phyloP scores from a whole-genome alignment of 2,888 invertebrate species.

The Chrysodeixis includens region DNA sequence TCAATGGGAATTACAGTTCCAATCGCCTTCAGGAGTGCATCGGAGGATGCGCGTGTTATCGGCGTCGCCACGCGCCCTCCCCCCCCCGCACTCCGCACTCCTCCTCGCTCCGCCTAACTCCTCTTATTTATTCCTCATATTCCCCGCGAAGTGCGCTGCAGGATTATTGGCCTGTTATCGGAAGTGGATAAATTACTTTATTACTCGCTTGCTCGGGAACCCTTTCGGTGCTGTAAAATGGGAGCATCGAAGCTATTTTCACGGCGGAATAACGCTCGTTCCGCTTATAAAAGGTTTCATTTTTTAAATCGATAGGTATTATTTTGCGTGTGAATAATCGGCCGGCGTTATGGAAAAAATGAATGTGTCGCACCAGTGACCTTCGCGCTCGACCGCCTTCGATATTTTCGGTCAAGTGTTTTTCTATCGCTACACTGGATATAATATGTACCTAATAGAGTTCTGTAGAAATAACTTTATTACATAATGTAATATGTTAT shows the following conservation, averaged over 20 bases:
- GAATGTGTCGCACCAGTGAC: constrained; percentile 55
- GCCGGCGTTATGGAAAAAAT: constrained; percentile 65
- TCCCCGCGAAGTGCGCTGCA: constrained; percentile 61
- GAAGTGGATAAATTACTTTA: constrained; percentile 87
- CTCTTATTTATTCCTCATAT: constrained; percentile 75
- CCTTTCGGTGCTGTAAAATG: constrained; percentile 74
- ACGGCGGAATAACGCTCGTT: constrained; percentile 76
- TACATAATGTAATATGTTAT: not conserved
- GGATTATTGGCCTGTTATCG: constrained; percentile 86
- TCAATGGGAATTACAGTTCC: constrained; percentile 44
- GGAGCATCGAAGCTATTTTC: constrained; percentile 75
- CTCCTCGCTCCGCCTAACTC: constrained; percentile 51
- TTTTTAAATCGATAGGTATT: constrained; percentile 80
- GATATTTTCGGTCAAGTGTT: constrained; percentile 59
- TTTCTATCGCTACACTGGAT: constrained; percentile 34
- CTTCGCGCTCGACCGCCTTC: constrained; percentile 41
- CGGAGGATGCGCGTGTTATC: constrained; percentile 58
- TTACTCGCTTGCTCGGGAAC: constrained; percentile 77
- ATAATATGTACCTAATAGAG: constrained; percentile 33
- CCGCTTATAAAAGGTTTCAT: constrained; percentile 72
- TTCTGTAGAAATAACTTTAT: constrained; percentile 20
- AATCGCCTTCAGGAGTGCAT: constrained; percentile 45
- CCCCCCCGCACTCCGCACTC: constrained; percentile 51
- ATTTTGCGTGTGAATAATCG: constrained; percentile 63
- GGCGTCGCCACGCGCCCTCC: constrained; percentile 51